Evolutionary conservation across 2,113 vertebrate genomes (phyloP).

Genomic region (Corapipo altera): DNA sequence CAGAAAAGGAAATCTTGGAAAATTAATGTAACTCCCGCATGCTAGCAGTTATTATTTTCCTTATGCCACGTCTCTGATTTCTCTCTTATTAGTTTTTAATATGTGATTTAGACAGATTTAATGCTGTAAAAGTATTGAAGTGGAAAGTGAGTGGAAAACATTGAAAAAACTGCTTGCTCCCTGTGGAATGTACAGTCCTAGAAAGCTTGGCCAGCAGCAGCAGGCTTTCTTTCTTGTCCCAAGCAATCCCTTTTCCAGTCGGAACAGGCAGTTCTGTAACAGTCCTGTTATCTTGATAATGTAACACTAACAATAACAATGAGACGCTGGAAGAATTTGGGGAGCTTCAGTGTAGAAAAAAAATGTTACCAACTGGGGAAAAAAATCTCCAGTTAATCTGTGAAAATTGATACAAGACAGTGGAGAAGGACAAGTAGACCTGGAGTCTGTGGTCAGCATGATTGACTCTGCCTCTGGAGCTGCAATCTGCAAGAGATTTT

Average conservation of each 20-base stretch:
- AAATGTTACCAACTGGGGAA: neutral
- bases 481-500: neutral
- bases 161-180: neutral
- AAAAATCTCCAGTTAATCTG: neutral
- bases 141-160: neutral
- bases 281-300: neutral
- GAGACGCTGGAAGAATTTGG: neutral
- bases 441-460: neutral
- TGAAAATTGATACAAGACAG: neutral
- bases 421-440: neutral
- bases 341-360: constrained; percentile 2
- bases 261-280: constrained; percentile 25
- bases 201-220: constrained; percentile 32
- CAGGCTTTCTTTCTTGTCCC: neutral
- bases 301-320: neutral
- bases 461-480: neutral
- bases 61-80: neutral
- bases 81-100: neutral
- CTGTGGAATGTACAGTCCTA: constrained; percentile 30
- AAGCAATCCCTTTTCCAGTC: neutral
- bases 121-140: neutral
- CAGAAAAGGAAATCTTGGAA: neutral
- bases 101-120: neutral
- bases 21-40: neutral
- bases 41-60: neutral